Base-by-base conservation (phyloP, 2,113 vertebrate species). In the Struthidea cinerea region DNA sequence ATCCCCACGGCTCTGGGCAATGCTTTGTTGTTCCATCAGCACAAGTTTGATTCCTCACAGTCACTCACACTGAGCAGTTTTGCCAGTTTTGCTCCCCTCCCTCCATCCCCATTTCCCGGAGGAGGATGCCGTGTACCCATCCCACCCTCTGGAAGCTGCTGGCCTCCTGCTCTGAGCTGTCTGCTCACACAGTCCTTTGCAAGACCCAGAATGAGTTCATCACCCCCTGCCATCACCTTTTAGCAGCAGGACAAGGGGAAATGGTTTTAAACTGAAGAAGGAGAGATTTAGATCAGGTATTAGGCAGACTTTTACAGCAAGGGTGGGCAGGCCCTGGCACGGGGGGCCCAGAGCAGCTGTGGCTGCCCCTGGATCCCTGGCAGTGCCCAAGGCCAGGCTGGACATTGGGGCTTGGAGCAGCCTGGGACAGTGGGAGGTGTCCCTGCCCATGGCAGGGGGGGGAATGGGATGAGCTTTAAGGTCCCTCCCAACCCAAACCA, bases 181-280 rank as follows among this genome's bases (percentile, higher is more conserved):
- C n/a, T 3, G 1, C 32, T 14, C 16, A 3, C 32, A 13, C 5
- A 0, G 41, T 13, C 63, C 83, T 11, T 7, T 20, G 5, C 13
- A 0, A 1, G 13, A 11, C 37, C 32, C 49, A 19, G 46, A 22
- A 17, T 0, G 12, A 47, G 71, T 5, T 46, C 42, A 2, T 4
- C 16, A 5, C 13, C 33, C 37, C 2, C 47, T 1, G 47, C 55
- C 86, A 50, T 16, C 59, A 23, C 18, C 27, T 65, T 35, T 6
- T 1, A 81, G 50, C 37, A 39, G n/a, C 33, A 44, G 77, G 37
- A n/a, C 33, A 17, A 52, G 16, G 50, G 11, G 13, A n/a, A 46
- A 39, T 7, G 46, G 16, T 14, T 60, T 60, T 30, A 33, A 67
- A 59, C 33, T 21, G 28, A 52, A 39, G 4, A n/a, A 10, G 37